Conservation (phyloP, 2,113 vertebrate species). For the Anguilla rostrata region DNA sequence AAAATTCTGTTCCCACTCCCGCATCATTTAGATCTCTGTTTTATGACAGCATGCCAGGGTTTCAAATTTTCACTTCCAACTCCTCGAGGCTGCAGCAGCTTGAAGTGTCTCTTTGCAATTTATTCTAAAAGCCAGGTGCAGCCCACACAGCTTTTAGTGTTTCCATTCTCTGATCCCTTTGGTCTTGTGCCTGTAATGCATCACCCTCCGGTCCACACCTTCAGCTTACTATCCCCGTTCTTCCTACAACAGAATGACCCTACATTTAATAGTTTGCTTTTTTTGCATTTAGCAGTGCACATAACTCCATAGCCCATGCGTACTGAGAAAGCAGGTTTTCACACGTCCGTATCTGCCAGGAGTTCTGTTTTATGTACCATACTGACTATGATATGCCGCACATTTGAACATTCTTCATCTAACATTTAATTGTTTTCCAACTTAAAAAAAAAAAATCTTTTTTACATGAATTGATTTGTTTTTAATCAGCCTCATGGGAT, state of each 20-base stretch:
- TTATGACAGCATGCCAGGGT: constrained; percentile 7
- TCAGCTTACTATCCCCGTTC: background rate
- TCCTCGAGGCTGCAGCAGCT: constrained; percentile 14
- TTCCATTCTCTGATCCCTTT: background rate
- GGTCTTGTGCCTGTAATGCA: background rate
- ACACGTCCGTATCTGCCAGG: background rate
- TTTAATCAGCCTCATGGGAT: background rate
- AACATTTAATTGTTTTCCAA: background rate
- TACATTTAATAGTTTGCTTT: background rate
- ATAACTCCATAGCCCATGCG: background rate
- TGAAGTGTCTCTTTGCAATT: background rate
- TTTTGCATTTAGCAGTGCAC: background rate
- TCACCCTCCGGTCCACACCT: background rate
- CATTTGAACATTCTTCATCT: background rate
- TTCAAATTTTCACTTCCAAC: constrained; percentile 13
- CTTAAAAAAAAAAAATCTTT: background rate
- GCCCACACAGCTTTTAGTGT: background rate
- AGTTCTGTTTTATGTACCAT: background rate
- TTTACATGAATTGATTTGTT: background rate
- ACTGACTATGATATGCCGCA: background rate
- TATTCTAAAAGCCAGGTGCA: background rate
- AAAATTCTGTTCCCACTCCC: constrained; percentile 1
- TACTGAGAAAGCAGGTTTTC: background rate
- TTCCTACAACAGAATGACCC: background rate
- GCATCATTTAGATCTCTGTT: constrained; percentile 23